phyloP scores from a whole-genome alignment of 2,113 vertebrate species.

The Irena cyanogastra region DNA sequence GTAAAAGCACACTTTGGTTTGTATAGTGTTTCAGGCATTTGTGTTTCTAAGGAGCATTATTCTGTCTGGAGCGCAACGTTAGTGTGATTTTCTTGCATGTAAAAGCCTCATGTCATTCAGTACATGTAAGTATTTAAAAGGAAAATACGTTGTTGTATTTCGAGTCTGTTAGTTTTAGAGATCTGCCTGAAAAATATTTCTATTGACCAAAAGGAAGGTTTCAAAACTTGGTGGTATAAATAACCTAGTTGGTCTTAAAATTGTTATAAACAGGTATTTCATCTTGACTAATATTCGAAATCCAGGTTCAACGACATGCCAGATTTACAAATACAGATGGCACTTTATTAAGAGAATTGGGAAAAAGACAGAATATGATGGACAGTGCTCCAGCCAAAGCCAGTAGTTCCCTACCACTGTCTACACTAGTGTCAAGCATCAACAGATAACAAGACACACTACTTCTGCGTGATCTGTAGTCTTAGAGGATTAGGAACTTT shows the following conservation, averaged over 20 bases:
- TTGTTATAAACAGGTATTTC: background rate
- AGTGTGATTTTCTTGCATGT: background rate
- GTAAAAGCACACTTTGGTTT: background rate
- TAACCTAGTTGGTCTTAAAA: background rate
- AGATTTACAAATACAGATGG: background rate
- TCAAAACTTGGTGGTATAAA: background rate
- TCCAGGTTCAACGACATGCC: background rate
- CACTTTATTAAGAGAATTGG: background rate
- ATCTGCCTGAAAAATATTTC: background rate
- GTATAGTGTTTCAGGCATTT: background rate
- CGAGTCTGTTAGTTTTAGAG: background rate
- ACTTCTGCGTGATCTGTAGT: background rate
- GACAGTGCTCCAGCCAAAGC: background rate
- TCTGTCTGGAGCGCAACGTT: background rate
- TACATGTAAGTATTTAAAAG: background rate
- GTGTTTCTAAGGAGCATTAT: background rate
- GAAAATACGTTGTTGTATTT: background rate
- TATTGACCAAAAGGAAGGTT: background rate
- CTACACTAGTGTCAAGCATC: background rate
- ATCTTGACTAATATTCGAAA: background rate
- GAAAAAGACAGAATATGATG: background rate
- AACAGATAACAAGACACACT: background rate
- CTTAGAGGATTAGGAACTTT: background rate
- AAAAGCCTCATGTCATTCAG: background rate
- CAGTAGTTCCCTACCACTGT: background rate